Percentiles rank a stretch among this genome's conserved stretches.
Conservation (phyloP, 2,797 vertebrate genomes). For the Anniella stebbinsi region DNA sequence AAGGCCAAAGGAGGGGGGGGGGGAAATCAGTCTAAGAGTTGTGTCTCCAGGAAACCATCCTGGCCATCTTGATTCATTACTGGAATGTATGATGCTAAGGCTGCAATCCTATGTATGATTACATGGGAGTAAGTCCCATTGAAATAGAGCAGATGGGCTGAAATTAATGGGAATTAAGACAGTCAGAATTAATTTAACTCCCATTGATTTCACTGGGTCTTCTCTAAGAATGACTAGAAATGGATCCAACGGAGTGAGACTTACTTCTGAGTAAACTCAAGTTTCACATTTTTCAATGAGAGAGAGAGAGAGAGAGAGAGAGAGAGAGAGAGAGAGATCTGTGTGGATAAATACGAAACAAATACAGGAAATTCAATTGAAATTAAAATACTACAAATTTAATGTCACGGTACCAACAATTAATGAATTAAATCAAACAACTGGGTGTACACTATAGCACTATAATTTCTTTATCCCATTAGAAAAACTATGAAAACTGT, state of each 20-base stretch:
- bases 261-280: not conserved
- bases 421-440: no score
- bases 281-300: not conserved
- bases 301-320: not conserved
- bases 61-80: slow-evolving; percentile 47
- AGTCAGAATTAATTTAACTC: no score
- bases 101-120: not conserved
- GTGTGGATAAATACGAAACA: not conserved
- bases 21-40: slow-evolving; percentile 37
- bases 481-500: no score
- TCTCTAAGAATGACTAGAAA: no score
- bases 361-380: not conserved
- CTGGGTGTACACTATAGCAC: no score
- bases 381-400: not conserved
- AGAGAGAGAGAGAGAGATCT: not conserved
- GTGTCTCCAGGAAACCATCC: slow-evolving; percentile 47
- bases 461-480: no score
- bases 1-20: slow-evolving; percentile 8
- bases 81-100: not conserved
- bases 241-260: no score
- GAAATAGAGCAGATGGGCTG: no score
- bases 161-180: no score
- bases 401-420: not conserved
- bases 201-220: no score
- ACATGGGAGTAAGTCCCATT: not conserved